A percentile compares a stretch with the other conserved stretches of the same genome.
phyloP scores from a whole-genome alignment of 2,113 vertebrate genomes.

The Mastomys coucha region DNA sequence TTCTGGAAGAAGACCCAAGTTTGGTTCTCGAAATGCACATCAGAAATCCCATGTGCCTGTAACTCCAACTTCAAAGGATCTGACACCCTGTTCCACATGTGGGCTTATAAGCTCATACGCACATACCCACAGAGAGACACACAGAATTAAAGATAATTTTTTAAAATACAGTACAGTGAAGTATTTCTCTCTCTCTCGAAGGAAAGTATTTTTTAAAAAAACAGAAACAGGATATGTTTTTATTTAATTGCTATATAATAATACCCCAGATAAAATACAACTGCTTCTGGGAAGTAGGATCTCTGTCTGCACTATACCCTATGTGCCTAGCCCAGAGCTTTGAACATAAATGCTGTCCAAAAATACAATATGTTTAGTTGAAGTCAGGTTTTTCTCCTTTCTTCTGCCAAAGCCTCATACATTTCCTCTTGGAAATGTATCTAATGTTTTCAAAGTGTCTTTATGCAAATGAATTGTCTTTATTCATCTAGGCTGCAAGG shows the following conservation, averaged over 20 bases:
- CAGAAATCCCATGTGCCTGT: background rate
- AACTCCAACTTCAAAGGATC: background rate
- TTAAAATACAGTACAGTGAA: background rate
- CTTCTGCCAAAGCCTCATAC: slow-evolving; percentile 18
- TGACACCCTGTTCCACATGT: background rate
- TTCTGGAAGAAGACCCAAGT: background rate
- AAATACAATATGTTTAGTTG: background rate
- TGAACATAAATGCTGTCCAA: background rate
- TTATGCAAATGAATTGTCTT: slow-evolving; percentile 47
- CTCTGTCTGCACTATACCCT: background rate
- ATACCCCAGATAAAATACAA: slow-evolving; percentile 2
- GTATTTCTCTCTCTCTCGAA: background rate
- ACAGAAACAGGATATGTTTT: background rate
- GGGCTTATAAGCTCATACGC: too few relatives aligned
- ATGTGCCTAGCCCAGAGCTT: background rate
- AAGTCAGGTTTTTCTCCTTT: slow-evolving; percentile 25
- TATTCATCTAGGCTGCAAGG: slow-evolving; percentile 9
- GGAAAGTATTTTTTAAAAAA: background rate
- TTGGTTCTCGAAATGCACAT: background rate
- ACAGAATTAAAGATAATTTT: background rate
- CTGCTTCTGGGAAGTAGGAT: background rate
- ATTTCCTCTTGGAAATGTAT: slow-evolving; percentile 29
- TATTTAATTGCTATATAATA: background rate
- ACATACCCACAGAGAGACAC: background rate
- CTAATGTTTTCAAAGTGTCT: slow-evolving; percentile 13